Evolutionary conservation across 2,888 invertebrate genomes (phyloP), one percentile per base, ranked within the genome.

Genomic region (Drosophila leonis): DNA sequence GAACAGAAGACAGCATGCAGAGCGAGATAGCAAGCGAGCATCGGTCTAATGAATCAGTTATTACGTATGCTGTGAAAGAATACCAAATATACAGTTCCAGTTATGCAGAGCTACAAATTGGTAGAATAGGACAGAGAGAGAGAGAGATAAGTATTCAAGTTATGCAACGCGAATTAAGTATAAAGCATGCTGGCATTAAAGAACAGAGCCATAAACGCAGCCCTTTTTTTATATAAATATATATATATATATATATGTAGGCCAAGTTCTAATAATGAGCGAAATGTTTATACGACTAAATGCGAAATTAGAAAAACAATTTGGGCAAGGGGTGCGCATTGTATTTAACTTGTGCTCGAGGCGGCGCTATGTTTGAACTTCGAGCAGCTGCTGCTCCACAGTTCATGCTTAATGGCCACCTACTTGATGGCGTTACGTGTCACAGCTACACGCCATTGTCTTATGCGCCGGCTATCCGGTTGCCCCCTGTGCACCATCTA

Each of bases 371-470:
- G 62, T 49, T 68, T 67, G 59, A 39, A 49, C 61, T 49, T 31
- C 6, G 31, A 77, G 68, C 62, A 70, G 71, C 72, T 70, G 71
- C 72, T 70, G 70, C 55, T 64, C 7, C 44, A 48, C 48, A 48
- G 75, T 59, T 75, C 75, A 51, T 71, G 75, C 57, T 78, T 77
- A 77, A 77, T 78, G 78, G 77, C 71, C 71, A 67, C 46, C 78
- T 78, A 54, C 65, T 75, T 77, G 77, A 77, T 78, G 77, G 78
- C 71, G 54, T 78, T 77, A 77, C 77, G 78, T 77, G 77, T 77
- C 77, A 59, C 78, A 77, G 77, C 75, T 64, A 74, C 46, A 75
- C 59, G 66, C 78, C 75, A 77, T 77, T 77, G 75, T 75, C 71
- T 77, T 78, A 74, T 29, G 39, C 37, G 10, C 10, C 39, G 54